Conservation (phyloP, 2,113 vertebrate genomes). For the Oplegnathus fasciatus region DNA sequence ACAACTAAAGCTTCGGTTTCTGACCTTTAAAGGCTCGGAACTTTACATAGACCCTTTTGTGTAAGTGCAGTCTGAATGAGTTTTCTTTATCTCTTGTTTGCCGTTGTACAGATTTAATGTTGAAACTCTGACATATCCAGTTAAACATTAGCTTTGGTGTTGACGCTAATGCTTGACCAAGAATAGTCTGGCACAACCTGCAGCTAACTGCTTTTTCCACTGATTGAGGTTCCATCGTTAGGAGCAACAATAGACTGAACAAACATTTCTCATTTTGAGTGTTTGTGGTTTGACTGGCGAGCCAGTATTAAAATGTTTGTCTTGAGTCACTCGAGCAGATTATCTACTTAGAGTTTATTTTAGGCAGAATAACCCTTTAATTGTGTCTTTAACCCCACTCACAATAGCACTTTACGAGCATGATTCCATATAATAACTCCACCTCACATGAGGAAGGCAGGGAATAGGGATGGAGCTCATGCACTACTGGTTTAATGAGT, state of each 20-base stretch:
- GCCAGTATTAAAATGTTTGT: conserved; percentile 57
- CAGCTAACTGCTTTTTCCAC: conserved; percentile 63
- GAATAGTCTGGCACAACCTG: conserved; percentile 31
- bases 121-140: conserved; percentile 45
- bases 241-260: conserved; percentile 54
- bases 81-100: conserved; percentile 46
- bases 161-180: conserved; percentile 22
- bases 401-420: conserved; percentile 75
- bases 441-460: conserved; percentile 50
- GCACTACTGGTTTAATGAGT: conserved; percentile 71
- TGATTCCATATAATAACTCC: conserved; percentile 72
- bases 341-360: conserved; percentile 69
- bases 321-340: conserved; percentile 61
- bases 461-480: conserved; percentile 44
- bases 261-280: conserved; percentile 45
- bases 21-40: conserved; percentile 72
- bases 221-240: conserved; percentile 37
- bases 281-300: conserved; percentile 59
- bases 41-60: conserved; percentile 9
- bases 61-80: conserved; percentile 14
- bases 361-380: conserved; percentile 63
- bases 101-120: conserved; percentile 39
- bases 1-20: conserved; percentile 39
- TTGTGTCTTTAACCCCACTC: conserved; percentile 65
- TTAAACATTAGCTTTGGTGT: conserved; percentile 54